Conservation (phyloP, 2,888 invertebrate species). For the Bedellia somnulentella region DNA sequence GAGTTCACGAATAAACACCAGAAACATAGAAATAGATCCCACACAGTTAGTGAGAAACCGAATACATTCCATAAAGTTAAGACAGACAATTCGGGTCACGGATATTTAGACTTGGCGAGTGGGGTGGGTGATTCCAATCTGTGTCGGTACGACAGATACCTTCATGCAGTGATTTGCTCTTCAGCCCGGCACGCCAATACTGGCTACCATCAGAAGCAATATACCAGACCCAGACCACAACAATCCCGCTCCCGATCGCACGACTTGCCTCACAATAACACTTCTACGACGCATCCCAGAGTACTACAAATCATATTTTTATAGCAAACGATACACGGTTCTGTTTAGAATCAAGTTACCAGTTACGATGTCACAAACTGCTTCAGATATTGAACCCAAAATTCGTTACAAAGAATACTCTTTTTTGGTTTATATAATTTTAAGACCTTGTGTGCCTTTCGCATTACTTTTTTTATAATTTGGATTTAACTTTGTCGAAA, state of each 20-base stretch:
- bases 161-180: constrained; percentile 66
- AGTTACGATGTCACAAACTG: too few relatives aligned
- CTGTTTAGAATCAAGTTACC: constrained; percentile 16
- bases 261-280: constrained; percentile 20
- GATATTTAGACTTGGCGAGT: constrained; percentile 62
- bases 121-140: constrained; percentile 59
- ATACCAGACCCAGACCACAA: constrained; percentile 15
- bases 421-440: too few relatives aligned
- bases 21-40: constrained; percentile 49
- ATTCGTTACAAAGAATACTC: too few relatives aligned
- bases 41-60: constrained; percentile 53
- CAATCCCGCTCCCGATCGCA: constrained; percentile 36
- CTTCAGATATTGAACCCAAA: too few relatives aligned
- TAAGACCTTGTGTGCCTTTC: too few relatives aligned
- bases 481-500: too few relatives aligned
- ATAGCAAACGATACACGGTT: constrained; percentile 36
- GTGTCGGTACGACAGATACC: constrained; percentile 61
- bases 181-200: constrained; percentile 48
- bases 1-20: constrained; percentile 38
- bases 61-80: constrained; percentile 40
- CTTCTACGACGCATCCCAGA: constrained; percentile 27
- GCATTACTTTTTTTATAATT: too few relatives aligned
- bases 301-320: constrained; percentile 54
- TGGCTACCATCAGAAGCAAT: constrained; percentile 46
- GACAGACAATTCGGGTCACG: constrained; percentile 43